Evolutionary conservation across 2,888 invertebrate genomes (phyloP).

Genomic region (Pterostichus madidus): DNA sequence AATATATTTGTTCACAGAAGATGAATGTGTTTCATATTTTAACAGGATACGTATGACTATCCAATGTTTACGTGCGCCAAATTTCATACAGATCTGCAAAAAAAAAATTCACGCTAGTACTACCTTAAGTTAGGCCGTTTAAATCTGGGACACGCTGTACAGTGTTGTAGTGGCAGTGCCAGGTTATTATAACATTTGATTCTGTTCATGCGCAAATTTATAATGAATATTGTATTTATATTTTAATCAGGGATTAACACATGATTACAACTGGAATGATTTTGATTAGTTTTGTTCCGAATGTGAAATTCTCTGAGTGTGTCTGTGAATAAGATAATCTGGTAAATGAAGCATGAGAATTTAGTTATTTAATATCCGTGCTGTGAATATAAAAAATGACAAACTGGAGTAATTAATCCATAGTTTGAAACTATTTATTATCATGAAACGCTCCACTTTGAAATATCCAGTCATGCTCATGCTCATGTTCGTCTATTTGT

Average conservation of each 20-base stretch:
- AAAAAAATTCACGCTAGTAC: too few relatives aligned
- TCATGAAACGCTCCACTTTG: conserved; percentile 1
- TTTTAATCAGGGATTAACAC: conserved; percentile 18
- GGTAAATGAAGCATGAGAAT: background rate
- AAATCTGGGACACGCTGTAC: too few relatives aligned
- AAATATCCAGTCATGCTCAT: background rate
- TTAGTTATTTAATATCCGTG: too few relatives aligned
- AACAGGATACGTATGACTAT: too few relatives aligned
- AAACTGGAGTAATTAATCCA: background rate
- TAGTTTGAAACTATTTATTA: conserved; percentile 12
- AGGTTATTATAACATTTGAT: too few relatives aligned
- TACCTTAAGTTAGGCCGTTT: too few relatives aligned
- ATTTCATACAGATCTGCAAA: too few relatives aligned
- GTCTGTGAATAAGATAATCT: background rate
- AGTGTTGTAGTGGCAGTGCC: too few relatives aligned
- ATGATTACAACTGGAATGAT: conserved; percentile 1
- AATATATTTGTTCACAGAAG: too few relatives aligned
- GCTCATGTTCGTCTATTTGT: background rate
- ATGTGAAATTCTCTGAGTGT: background rate
- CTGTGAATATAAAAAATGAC: too few relatives aligned
- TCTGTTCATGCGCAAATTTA: background rate
- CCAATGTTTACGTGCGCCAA: too few relatives aligned
- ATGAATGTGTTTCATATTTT: too few relatives aligned
- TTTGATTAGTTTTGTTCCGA: background rate
- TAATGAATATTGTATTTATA: conserved; percentile 4